Evolutionary conservation across 2,888 invertebrate species (phyloP).

Genomic region (Hydraecia micacea): DNA sequence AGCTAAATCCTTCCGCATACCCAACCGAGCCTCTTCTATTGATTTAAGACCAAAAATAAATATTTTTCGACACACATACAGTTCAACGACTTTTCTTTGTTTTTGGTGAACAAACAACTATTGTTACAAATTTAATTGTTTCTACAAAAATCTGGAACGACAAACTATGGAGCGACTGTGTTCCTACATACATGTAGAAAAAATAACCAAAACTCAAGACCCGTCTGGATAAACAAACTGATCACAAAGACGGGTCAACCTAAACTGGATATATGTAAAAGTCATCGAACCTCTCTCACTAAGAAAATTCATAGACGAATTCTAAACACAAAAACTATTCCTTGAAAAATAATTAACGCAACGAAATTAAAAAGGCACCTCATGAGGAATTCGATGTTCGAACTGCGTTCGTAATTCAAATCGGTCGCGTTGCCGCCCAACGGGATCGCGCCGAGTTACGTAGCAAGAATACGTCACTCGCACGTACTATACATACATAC

Average conservation of each 20-base stretch:
- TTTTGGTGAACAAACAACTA: constrained; percentile 62
- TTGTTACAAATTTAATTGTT: constrained; percentile 67
- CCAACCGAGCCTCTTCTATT: constrained; percentile 47
- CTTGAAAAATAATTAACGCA: constrained; percentile 57
- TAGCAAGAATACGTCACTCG: constrained; percentile 77
- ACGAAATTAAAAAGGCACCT: constrained; percentile 61
- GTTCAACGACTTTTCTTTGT: constrained; percentile 67
- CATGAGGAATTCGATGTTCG: constrained; percentile 35
- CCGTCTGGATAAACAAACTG: constrained; percentile 47
- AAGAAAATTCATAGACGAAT: constrained; percentile 73
- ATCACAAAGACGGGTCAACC: constrained; percentile 59
- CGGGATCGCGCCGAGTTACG: constrained; percentile 77
- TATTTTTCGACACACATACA: constrained; percentile 65
- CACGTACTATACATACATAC: constrained; percentile 77
- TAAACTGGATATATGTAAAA: constrained; percentile 62
- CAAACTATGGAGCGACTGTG: constrained; percentile 66
- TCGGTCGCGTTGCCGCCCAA: constrained; percentile 75
- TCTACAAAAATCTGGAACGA: constrained; percentile 64
- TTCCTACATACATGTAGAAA: constrained; percentile 67
- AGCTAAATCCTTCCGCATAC: constrained; percentile 40
- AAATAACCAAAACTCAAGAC: constrained; percentile 61
- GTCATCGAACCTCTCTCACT: constrained; percentile 77
- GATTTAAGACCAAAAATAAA: constrained; percentile 61
- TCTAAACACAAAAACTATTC: constrained; percentile 59
- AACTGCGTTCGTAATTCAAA: constrained; percentile 65